A percentile compares a stretch with the other conserved stretches of the same genome.
phyloP scores from a whole-genome alignment of 1,140 invertebrate species.

The Geopemphigus sp. region DNA sequence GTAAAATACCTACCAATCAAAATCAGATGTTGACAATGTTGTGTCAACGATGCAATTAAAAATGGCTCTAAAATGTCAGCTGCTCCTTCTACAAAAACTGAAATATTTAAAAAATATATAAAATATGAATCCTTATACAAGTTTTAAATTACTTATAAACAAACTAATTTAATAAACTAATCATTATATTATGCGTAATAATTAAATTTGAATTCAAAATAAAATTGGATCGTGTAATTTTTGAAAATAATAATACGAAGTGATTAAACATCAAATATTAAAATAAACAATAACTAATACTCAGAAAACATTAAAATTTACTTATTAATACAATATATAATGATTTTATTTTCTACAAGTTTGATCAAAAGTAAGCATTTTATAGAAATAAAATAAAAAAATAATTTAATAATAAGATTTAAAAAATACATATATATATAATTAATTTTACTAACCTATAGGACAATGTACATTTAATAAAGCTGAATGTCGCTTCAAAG shows the following conservation, averaged over 20 bases:
- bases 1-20: slow-evolving; percentile 62
- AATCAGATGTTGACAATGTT: slow-evolving; percentile 73
- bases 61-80: slow-evolving; percentile 79
- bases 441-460: slow-evolving; percentile 28
- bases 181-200: neutral
- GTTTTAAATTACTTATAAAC: neutral
- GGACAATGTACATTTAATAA: neutral
- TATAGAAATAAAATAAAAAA: too few relatives aligned
- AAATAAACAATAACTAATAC: too few relatives aligned
- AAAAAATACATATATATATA: too few relatives aligned
- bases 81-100: slow-evolving; percentile 80
- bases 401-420: too few relatives aligned
- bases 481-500: slow-evolving; percentile 3
- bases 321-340: too few relatives aligned
- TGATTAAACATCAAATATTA: too few relatives aligned
- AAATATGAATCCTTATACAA: neutral
- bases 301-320: too few relatives aligned
- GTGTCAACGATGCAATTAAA: slow-evolving; percentile 68
- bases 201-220: too few relatives aligned
- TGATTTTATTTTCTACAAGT: too few relatives aligned
- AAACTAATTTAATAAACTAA: neutral
- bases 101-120: neutral
- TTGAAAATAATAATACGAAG: too few relatives aligned
- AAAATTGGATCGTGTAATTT: too few relatives aligned
- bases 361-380: too few relatives aligned